Conservation (phyloP, 2,888 invertebrate species). For the Leucoma salicis region DNA sequence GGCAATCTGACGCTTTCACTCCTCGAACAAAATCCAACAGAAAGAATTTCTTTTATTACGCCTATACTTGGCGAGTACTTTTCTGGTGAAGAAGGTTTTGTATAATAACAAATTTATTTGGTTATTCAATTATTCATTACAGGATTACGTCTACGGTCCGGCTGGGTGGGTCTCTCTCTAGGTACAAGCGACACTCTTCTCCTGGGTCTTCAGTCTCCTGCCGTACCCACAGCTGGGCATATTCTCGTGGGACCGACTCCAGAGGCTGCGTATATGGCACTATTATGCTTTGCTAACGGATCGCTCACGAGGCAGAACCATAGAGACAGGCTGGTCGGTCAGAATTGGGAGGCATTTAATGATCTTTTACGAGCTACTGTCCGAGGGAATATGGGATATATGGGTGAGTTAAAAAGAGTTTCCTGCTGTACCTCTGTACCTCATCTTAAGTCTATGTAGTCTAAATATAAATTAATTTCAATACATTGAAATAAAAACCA, state of each 20-base stretch:
- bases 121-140: neutral
- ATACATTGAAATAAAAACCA: too few relatives aligned
- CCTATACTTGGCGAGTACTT: too few relatives aligned
- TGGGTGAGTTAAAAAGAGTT: too few relatives aligned
- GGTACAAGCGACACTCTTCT: conserved; percentile 98
- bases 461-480: too few relatives aligned
- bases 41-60: too few relatives aligned
- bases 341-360: conserved; percentile 93
- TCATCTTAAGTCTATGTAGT: too few relatives aligned
- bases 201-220: conserved; percentile 86
- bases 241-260: conserved; percentile 93
- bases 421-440: too few relatives aligned
- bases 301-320: conserved; percentile 94
- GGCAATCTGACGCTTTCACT: too few relatives aligned
- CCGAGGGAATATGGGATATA: conserved; percentile 95
- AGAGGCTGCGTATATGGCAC: conserved; percentile 90
- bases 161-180: conserved; percentile 93
- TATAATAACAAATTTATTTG: too few relatives aligned
- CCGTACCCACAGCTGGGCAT: conserved; percentile 89
- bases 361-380: conserved; percentile 91
- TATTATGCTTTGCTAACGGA: conserved; percentile 97
- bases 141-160: conserved; percentile 90
- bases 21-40: too few relatives aligned
- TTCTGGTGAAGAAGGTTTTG: too few relatives aligned
- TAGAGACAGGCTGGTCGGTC: conserved; percentile 86